Evolutionary conservation across 2,888 invertebrate genomes (phyloP).

Genomic region (Hydriomena furcata): DNA sequence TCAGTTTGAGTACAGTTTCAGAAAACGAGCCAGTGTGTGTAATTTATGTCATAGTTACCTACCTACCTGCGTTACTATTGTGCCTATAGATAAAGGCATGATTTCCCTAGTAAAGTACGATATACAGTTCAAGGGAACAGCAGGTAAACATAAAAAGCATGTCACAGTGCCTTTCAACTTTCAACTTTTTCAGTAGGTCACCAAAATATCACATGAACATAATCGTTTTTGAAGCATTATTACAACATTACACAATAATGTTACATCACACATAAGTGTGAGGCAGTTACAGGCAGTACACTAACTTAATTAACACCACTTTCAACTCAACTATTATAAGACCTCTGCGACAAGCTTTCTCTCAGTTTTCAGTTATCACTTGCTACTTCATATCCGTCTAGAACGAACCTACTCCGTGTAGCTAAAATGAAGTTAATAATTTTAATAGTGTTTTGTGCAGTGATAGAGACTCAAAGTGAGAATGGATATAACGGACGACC

Average conservation of each 20-base stretch:
- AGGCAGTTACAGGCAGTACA: conserved; percentile 48
- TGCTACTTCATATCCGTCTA: not conserved
- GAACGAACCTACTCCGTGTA: not conserved
- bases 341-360: conserved; percentile 49
- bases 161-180: too few species aligned
- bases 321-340: conserved; percentile 73
- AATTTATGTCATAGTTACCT: too few species aligned
- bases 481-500: conserved; percentile 42
- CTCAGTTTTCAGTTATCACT: conserved; percentile 59
- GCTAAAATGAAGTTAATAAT: conserved; percentile 29
- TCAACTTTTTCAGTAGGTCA: conserved; percentile 13
- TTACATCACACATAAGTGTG: conserved; percentile 40
- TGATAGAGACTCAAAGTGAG: conserved; percentile 48
- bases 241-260: conserved; percentile 37
- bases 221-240: conserved; percentile 18
- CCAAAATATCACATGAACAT: conserved; percentile 22
- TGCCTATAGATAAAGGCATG: too few species aligned
- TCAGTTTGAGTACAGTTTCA: too few species aligned
- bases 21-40: too few species aligned
- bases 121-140: too few species aligned
- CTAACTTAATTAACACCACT: conserved; percentile 75
- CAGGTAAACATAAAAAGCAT: too few species aligned
- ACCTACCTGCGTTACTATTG: too few species aligned
- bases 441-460: conserved; percentile 45
- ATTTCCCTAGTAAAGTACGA: too few species aligned